Evolutionary conservation across 30 jellyfish, hydroid and myxozoan genomes (phyloP), one percentile per base, ranked within the genome.

Genomic region (Chrysaora quinquecirrha): DNA sequence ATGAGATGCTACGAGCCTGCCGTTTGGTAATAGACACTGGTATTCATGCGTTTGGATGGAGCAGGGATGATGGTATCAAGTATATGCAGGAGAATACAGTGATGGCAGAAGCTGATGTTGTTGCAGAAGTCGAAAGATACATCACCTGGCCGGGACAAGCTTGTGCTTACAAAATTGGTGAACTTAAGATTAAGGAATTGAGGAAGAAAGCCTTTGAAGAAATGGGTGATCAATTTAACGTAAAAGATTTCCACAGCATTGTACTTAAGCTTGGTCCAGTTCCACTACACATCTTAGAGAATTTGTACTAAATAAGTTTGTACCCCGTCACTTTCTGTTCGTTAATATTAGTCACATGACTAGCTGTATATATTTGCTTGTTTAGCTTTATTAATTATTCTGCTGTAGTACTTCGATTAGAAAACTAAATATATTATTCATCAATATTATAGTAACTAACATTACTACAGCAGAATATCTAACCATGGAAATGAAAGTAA

Each of bases 61-160:
- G 87, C 78, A 64, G 93, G n/a, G 96, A 92, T 19, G 86, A 75
- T 24, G 87, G 96, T 34, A 81, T 92, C 34, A 76, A 73, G 32
- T 92, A 14, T 56, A 79, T 92, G 96, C 34, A 83, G 3, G 92
- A 86, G 38, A 80, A 86, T 47, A 92, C 98, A 19, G 95, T 96
- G 0, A 78, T 82, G 75, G 87, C 91, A 1, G 62, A 64, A 38
- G 65, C 92, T 3, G 96, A 82, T 69, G 78, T 86, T 19, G 34
- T 84, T 25, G 86, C 96, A 29, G 98, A 92, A 65, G 88, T 92
- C 64, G 98, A 92, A 38, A 90, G 98, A 21, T 92, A 92, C 56
- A 92, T 92, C 34, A 86, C 98, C 30, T 86, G 96, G 98, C 98
- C 98, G 0, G 98, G 98, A 18, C 98, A 92, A 48, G 96, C 90